Conservation (phyloP, 2,797 vertebrate species). For the Danio jaintianensis region DNA sequence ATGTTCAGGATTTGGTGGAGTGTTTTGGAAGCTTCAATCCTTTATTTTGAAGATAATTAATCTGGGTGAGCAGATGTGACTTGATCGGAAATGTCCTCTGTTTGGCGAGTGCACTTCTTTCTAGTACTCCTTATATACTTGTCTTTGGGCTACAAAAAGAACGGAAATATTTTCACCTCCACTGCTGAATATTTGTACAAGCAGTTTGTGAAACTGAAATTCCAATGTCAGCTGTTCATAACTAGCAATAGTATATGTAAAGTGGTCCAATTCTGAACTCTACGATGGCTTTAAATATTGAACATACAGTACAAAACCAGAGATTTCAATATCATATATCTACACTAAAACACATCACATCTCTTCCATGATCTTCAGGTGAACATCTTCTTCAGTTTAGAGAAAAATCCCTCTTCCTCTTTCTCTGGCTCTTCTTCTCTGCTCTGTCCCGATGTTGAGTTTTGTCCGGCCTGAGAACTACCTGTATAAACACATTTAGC, state of each 20-base stretch:
- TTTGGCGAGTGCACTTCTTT: not conserved
- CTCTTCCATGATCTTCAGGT: conserved; percentile 76
- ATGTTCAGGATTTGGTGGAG: not conserved
- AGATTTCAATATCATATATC: not conserved
- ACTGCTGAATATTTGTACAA: not conserved
- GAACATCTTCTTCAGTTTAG: conserved; percentile 90
- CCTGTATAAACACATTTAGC: conserved; percentile 10
- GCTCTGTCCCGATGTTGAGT: conserved; percentile 73
- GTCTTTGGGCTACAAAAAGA: not conserved
- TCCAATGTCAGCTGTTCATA: not conserved
- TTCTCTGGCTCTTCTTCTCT: conserved; percentile 55
- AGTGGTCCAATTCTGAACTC: not conserved
- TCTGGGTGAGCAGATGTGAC: not conserved
- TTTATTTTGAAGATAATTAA: not conserved
- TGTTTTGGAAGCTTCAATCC: not conserved
- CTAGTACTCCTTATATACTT: not conserved
- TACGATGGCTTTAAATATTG: not conserved
- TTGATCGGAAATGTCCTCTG: not conserved
- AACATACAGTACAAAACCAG: not conserved
- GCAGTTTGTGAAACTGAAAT: not conserved
- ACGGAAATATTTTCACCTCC: not conserved
- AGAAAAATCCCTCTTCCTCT: conserved; percentile 79
- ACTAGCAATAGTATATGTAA: not conserved
- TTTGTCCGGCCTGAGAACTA: conserved; percentile 69
- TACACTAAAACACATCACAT: conserved; percentile 32